These are phyloP conservation scores for Crotalus horridus DNA, from an alignment of 2,113 vertebrate genomes.

Conservation along the genomic window DNA sequence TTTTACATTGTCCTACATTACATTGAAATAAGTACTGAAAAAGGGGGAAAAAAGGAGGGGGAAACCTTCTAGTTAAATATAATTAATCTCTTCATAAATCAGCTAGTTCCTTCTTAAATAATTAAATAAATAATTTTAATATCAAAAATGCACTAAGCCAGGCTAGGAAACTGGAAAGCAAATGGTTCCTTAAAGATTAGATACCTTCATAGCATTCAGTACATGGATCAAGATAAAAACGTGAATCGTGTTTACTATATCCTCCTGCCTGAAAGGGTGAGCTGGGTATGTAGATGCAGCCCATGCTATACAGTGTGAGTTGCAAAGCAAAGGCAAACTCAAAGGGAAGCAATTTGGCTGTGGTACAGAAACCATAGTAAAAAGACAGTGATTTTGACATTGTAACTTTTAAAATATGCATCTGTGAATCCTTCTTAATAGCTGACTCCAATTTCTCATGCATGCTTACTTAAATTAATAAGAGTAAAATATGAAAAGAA, in stretches of 20 bases:
- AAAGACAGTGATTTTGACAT: conserved; percentile 31
- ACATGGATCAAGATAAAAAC: conserved; percentile 45
- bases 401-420: conserved; percentile 46
- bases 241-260: neutral
- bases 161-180: conserved; percentile 34
- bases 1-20: neutral
- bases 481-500: conserved; percentile 27
- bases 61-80: neutral
- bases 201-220: conserved; percentile 13
- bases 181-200: conserved; percentile 33
- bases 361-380: conserved; percentile 39
- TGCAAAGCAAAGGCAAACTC: conserved; percentile 27
- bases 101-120: conserved; percentile 30
- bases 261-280: conserved; percentile 35
- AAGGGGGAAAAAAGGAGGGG: neutral
- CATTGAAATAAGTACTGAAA: neutral
- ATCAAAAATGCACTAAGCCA: conserved; percentile 36
- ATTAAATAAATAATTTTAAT: conserved; percentile 21
- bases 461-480: conserved; percentile 35
- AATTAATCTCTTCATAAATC: neutral
- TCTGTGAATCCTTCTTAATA: conserved; percentile 48
- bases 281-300: conserved; percentile 29
- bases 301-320: conserved; percentile 39
- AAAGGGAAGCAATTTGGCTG: conserved; percentile 28
- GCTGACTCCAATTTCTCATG: conserved; percentile 54